Conservation (phyloP, 2,113 vertebrate genomes). For the Halcyon senegalensis region DNA sequence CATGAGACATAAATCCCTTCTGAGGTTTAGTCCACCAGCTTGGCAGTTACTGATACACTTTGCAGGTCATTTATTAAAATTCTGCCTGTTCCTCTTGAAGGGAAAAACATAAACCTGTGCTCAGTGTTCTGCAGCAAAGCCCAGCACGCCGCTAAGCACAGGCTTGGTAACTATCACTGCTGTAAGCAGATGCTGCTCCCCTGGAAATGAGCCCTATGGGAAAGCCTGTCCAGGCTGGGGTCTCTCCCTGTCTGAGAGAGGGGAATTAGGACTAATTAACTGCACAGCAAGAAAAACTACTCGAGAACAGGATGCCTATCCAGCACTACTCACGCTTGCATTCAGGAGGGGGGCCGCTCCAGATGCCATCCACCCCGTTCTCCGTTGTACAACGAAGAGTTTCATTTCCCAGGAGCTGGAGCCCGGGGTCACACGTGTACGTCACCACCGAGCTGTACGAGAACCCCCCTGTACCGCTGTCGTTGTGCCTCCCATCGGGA, state of each 20-base stretch:
- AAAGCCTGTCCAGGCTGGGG: fast-evolving
- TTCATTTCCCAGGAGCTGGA: slow-evolving; percentile 30
- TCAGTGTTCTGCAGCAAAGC: neutral
- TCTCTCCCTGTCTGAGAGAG: neutral
- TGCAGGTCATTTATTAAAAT: fast-evolving
- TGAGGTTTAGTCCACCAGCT: neutral
- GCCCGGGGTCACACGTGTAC: slow-evolving; percentile 51
- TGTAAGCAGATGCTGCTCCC: neutral
- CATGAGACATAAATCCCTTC: fast-evolving
- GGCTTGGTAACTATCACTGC: neutral
- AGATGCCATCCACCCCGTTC: neutral
- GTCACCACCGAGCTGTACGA: neutral
- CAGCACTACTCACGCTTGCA: slow-evolving; percentile 50
- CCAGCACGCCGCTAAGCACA: neutral
- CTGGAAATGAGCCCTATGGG: neutral
- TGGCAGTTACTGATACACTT: neutral
- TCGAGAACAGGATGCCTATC: fast-evolving
- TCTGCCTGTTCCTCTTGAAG: neutral
- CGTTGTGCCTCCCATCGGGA: neutral
- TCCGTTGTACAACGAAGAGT: slow-evolving; percentile 16
- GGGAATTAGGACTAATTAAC: neutral
- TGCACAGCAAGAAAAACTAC: neutral
- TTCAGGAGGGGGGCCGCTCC: slow-evolving; percentile 38
- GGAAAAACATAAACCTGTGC: fast-evolving
- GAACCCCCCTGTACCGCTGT: neutral